Conservation (phyloP, 1,140 invertebrate genomes). For the fruit fly (Drosophila melanogaster) region Release_6_plus_ISO1_MT NT_037436.4:8780501-8781000, state of each 20-base stretch:
- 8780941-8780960: constrained; percentile 71
- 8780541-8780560: constrained; percentile 17
- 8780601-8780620: constrained; percentile 16
- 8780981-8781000: constrained; percentile 13
- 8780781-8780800: neutral
- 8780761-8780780: constrained; percentile 23
- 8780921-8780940: constrained; percentile 36
- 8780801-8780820: constrained; percentile 50
- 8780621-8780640: neutral
- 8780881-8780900: constrained; percentile 80
- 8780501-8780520: neutral
- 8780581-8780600: constrained; percentile 1
- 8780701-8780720: constrained; percentile 2
- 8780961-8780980: constrained; percentile 61
- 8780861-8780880: constrained; percentile 71
- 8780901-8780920: constrained; percentile 71
- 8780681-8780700: constrained; percentile 9
- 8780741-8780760: constrained; percentile 21
- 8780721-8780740: constrained; percentile 15
- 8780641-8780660: constrained; percentile 4
- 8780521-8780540: constrained; percentile 5
- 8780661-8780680: constrained; percentile 46
- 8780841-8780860: constrained; percentile 78
- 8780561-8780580: constrained; percentile 3
- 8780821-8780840: constrained; percentile 55